Evolutionary conservation across 23 tunicate species (phyloP).

Genomic region (Clavelina lepadiformis): DNA sequence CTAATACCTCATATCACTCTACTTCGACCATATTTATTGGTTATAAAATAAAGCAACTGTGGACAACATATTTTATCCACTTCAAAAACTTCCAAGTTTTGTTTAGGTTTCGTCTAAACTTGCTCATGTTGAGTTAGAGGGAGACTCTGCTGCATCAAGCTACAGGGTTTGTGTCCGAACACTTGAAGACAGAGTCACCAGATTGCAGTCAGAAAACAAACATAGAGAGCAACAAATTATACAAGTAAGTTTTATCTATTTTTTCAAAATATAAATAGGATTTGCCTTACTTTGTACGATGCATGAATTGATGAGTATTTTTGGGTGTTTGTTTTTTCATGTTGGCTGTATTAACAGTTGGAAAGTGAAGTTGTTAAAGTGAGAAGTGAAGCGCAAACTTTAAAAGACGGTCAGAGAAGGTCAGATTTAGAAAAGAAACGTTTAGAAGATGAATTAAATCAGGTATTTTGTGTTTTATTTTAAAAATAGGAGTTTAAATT

Average conservation of each 20-base stretch:
- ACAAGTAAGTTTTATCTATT: constrained; percentile 8
- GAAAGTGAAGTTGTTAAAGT: not conserved
- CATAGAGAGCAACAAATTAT: constrained; percentile 11
- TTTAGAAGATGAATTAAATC: constrained; percentile 21
- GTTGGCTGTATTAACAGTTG: constrained; percentile 10
- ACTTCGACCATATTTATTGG: too few relatives aligned
- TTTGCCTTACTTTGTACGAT: too few relatives aligned
- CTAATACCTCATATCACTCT: too few relatives aligned
- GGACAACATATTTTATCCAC: not conserved
- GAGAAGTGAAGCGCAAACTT: not conserved
- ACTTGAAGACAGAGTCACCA: constrained; percentile 19
- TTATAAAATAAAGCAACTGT: not conserved
- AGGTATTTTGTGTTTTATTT: constrained; percentile 7
- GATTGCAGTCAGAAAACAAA: constrained; percentile 13
- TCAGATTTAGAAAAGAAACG: constrained; percentile 31
- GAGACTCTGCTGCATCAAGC: constrained; percentile 1
- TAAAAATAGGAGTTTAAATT: not conserved
- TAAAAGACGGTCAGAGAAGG: constrained; percentile 20
- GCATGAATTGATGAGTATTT: too few relatives aligned
- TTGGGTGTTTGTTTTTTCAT: too few relatives aligned
- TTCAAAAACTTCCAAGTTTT: too few relatives aligned
- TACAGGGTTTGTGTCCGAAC: constrained; percentile 16
- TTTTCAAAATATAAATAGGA: too few relatives aligned
- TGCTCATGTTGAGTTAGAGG: constrained; percentile 10
- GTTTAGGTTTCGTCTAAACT: constrained; percentile 14